Evolutionary conservation across 2,113 vertebrate genomes (phyloP), one percentile per base, ranked within the genome.

Genomic region (Phalacrocorax pelagicus): DNA sequence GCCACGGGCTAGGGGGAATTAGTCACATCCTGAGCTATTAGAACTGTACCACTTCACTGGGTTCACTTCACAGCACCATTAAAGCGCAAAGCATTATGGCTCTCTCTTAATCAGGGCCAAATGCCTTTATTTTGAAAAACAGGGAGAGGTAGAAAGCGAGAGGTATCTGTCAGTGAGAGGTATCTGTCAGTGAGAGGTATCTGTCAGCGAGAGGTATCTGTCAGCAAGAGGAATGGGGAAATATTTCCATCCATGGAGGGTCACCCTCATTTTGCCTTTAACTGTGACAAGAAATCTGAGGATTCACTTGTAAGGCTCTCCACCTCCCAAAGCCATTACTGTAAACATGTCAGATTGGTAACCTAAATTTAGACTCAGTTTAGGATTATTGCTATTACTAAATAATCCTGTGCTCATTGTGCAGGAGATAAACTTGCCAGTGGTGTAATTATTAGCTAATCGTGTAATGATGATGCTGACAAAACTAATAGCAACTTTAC

Each of bases 331-430:
- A 18, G 12, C 18, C 38, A 2, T 10, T 1, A 1, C 10, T 4
- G 1, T 12, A 30, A 82, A 38, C 4, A 3, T 0, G 2, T 15
- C 30, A 15, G 42, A 29, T 22, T 4, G 29, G 26, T 9, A 29
- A 57, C 18, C 36, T 16, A 16, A 47, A 34, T 38, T 61, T 21
- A 58, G 17, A 22, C 17, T 29, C 24, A 5, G 17, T 30, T 74
- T 84, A 58, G 72, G 42, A n/a, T n/a, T 40, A 8, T 44, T 87
- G 51, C 51, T n/a, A 7, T 8, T 12, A 8, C 15, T 29, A 21
- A 72, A 49, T 24, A 69, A 58, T 40, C 30, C 59, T 17, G 9
- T 24, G 49, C 34, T 92, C 6, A 6, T 15, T 47, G 10, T 40
- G 24, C 15, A 17, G 72, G 21, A 70, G 16, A 17, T 9, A 49